Evolutionary conservation across 1,140 invertebrate species (phyloP).

Genomic region (Drosophila teissieri): DNA sequence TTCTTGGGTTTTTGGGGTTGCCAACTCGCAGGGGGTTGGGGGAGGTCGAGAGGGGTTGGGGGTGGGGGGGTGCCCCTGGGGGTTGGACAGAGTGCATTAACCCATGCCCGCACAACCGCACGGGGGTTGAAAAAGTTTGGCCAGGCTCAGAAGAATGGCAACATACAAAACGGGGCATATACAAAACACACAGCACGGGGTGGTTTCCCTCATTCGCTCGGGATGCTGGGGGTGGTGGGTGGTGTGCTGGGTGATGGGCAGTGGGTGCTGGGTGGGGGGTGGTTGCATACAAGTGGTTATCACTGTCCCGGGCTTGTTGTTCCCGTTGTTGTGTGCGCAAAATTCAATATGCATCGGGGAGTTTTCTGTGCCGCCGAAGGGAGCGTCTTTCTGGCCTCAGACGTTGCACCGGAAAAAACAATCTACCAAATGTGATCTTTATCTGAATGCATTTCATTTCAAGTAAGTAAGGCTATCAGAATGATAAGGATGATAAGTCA

Average conservation of each 20-base stretch:
- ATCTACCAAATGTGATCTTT: background rate
- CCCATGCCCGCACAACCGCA: constrained; percentile 51
- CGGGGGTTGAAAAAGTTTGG: constrained; percentile 68
- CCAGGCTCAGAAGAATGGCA: constrained; percentile 32
- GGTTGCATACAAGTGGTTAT: constrained; percentile 76
- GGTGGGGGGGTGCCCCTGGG: constrained; percentile 18
- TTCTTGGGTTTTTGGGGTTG: constrained; percentile 15
- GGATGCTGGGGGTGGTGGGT: constrained; percentile 52
- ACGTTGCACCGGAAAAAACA: constrained; percentile 4
- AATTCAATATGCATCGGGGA: constrained; percentile 66
- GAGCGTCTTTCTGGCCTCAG: constrained; percentile 1
- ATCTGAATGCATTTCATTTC: background rate
- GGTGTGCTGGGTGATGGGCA: constrained; percentile 31
- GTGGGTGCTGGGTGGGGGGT: too few relatives aligned
- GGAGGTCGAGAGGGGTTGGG: background rate
- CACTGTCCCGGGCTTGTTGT: constrained; percentile 40
- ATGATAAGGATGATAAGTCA: background rate
- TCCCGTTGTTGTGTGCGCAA: constrained; percentile 11
- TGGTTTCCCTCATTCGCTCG: constrained; percentile 15
- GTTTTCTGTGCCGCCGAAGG: constrained; percentile 20
- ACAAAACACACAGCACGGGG: constrained; percentile 29
- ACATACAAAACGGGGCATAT: constrained; percentile 12
- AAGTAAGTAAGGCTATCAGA: background rate
- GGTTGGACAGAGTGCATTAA: constrained; percentile 87
- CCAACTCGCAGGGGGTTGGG: background rate